Evolutionary conservation across 1,140 invertebrate genomes (phyloP).

Genomic region (Pseudomyrmex gracilis): DNA sequence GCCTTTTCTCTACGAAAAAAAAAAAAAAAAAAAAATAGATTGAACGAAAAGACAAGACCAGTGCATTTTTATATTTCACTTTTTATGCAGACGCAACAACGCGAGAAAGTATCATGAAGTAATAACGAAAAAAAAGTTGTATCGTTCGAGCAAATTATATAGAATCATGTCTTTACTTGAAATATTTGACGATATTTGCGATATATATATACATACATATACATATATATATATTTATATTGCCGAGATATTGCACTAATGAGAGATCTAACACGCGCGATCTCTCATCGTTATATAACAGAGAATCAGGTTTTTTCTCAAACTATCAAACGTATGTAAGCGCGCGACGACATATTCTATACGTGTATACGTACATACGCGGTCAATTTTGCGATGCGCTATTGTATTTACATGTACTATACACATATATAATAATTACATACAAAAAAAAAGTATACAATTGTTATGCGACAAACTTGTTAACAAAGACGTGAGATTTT

Average conservation of each 20-base stretch:
- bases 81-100: slow-evolving; percentile 53
- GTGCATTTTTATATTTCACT: slow-evolving; percentile 74
- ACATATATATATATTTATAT: too few relatives aligned
- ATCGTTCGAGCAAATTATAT: too few relatives aligned
- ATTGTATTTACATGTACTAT: slow-evolving; percentile 11
- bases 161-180: too few relatives aligned
- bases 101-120: not conserved
- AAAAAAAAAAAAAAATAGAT: not conserved
- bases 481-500: slow-evolving; percentile 64
- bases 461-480: slow-evolving; percentile 68
- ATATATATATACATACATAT: too few relatives aligned
- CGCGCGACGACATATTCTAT: slow-evolving; percentile 48
- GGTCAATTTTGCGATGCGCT: too few relatives aligned
- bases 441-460: slow-evolving; percentile 14
- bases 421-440: slow-evolving; percentile 1
- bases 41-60: not conserved
- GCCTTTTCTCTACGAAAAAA: not conserved
- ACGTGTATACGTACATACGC: not conserved
- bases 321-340: not conserved
- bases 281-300: slow-evolving; percentile 44
- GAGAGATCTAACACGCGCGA: slow-evolving; percentile 2
- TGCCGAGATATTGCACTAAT: slow-evolving; percentile 11
- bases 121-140: too few relatives aligned
- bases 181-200: not conserved
- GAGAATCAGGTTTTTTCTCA: slow-evolving; percentile 19